These are phyloP conservation scores for Rhabdomys dilectus DNA, from an alignment of 2,113 vertebrate genomes.

Conservation along the genomic window DNA sequence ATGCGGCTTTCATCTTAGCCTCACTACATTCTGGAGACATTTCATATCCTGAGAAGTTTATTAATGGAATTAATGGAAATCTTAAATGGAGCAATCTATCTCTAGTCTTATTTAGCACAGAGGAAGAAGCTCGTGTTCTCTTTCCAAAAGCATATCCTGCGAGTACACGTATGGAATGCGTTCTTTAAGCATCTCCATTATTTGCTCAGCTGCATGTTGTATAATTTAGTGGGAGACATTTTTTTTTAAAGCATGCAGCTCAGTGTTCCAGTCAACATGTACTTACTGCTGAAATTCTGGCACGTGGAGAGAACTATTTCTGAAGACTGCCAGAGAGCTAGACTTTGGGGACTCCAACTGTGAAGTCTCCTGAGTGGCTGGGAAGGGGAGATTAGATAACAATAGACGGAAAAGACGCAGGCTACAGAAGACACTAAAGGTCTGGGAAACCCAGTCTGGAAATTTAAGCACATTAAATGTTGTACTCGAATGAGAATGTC, in stretches of 20 bases:
- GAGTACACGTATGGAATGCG: neutral
- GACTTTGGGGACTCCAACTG: neutral
- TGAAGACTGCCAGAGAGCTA: slow-evolving; percentile 6
- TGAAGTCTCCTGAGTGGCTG: neutral
- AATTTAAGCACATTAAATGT: neutral
- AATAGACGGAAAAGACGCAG: neutral
- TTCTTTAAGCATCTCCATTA: neutral
- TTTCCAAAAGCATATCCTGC: neutral
- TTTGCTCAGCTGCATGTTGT: neutral
- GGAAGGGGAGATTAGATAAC: slow-evolving; percentile 49
- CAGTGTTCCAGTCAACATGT: neutral
- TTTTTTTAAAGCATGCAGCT: neutral
- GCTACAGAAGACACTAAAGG: neutral
- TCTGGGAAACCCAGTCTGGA: neutral
- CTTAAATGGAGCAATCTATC: slow-evolving; percentile 18
- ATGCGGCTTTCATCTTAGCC: neutral
- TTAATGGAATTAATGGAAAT: slow-evolving; percentile 56
- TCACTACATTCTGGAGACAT: slow-evolving; percentile 1
- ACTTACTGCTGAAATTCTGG: neutral
- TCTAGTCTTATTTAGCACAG: neutral
- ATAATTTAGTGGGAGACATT: neutral
- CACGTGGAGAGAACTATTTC: neutral
- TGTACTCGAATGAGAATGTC: neutral
- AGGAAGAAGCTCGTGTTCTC: neutral
- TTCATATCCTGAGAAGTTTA: slow-evolving; percentile 67